These are phyloP conservation scores for Pangasius djambal DNA, from an alignment of 2,797 vertebrate genomes.

Conservation along the genomic window DNA sequence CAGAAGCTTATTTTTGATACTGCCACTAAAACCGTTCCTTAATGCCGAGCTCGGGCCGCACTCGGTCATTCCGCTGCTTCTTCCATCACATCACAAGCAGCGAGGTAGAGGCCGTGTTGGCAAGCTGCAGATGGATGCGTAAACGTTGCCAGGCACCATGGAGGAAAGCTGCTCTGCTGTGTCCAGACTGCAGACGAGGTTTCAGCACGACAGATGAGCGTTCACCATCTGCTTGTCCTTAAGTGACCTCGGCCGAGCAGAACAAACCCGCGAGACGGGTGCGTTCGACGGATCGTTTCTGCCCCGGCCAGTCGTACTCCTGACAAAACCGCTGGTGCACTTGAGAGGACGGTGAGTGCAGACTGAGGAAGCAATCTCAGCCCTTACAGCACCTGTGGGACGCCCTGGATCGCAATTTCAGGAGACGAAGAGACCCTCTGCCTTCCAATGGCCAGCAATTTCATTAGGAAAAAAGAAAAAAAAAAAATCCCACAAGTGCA, in stretches of 20 bases:
- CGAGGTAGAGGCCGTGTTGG: neutral
- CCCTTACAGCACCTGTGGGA: constrained; percentile 1
- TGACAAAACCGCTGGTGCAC: neutral
- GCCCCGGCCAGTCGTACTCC: neutral
- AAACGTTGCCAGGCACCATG: constrained; percentile 8
- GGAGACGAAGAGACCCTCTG: neutral
- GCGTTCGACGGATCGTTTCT: neutral
- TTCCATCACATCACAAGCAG: neutral
- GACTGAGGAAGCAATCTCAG: neutral
- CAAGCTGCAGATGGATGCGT: neutral
- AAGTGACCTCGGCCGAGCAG: neutral
- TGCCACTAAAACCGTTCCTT: neutral
- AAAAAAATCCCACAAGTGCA: neutral
- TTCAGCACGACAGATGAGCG: neutral
- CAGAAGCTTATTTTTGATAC: neutral
- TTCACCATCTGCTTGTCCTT: constrained; percentile 26
- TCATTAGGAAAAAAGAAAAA: neutral
- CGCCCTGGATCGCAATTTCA: neutral
- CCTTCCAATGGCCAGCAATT: neutral
- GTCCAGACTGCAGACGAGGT: neutral
- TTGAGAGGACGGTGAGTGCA: neutral
- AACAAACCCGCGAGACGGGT: neutral
- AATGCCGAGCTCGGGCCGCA: neutral
- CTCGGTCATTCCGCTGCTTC: neutral
- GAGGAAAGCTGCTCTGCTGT: neutral